Conservation (phyloP, 1,140 invertebrate species). For the Paralvinella palmiformis region DNA sequence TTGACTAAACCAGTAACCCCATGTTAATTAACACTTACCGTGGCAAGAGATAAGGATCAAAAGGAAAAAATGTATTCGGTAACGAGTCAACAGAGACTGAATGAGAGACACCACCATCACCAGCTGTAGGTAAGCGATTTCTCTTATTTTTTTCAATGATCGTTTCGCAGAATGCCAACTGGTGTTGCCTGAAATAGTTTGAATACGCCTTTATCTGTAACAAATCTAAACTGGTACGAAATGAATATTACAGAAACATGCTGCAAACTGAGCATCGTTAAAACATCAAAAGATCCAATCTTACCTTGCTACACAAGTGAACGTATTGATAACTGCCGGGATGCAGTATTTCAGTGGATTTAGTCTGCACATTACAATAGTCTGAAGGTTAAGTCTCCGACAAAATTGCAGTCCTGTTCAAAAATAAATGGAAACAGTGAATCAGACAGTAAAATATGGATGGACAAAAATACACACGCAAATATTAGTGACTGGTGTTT, state of each 20-base stretch:
- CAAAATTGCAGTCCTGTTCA: conserved; percentile 68
- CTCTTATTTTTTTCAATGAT: conserved; percentile 79
- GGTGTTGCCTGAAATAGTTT: conserved; percentile 58
- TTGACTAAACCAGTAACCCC: too few relatives aligned
- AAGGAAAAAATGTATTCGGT: conserved; percentile 71
- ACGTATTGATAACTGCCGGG: conserved; percentile 69
- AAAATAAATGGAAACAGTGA: conserved; percentile 17
- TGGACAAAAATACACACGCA: not conserved
- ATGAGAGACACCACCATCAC: not conserved
- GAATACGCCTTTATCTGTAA: not conserved
- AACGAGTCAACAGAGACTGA: conserved; percentile 27
- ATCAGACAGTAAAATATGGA: not conserved
- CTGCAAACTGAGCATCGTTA: not conserved
- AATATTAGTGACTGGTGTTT: not conserved
- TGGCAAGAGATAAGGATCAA: conserved; percentile 69
- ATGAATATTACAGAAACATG: not conserved
- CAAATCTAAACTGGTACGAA: not conserved
- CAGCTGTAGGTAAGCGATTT: conserved; percentile 45
- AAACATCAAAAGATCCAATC: not conserved
- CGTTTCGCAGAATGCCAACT: conserved; percentile 85
- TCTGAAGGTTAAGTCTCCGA: conserved; percentile 71
- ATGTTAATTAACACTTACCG: too few relatives aligned
- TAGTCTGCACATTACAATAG: conserved; percentile 72
- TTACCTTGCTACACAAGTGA: conserved; percentile 71
- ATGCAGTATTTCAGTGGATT: conserved; percentile 80